Evolutionary conservation across 2,113 vertebrate species (phyloP).

Genomic region (Nymphicus hollandicus): DNA sequence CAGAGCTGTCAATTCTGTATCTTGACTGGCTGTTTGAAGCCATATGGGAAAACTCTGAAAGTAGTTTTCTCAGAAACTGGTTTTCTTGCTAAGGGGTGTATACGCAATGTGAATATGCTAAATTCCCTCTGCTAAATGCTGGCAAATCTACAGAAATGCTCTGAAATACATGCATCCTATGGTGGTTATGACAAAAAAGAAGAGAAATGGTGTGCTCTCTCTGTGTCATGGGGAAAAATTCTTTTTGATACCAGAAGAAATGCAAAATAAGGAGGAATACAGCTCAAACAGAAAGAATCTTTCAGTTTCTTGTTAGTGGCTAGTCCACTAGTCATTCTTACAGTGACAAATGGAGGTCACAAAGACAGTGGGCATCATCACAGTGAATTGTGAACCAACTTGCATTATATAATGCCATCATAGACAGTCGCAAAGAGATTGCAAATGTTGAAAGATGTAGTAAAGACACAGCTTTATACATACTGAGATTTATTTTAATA

Average conservation of each 20-base stretch:
- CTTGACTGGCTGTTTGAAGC: conserved; percentile 2
- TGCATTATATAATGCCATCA: neutral
- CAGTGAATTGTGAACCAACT: neutral
- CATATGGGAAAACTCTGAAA: conserved; percentile 16
- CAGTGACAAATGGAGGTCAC: neutral
- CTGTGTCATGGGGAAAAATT: accelerated
- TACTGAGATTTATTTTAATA: neutral
- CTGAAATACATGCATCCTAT: neutral
- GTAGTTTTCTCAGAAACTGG: neutral
- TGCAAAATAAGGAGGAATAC: neutral
- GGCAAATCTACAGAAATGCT: neutral
- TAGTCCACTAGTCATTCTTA: neutral
- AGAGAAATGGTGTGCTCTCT: neutral
- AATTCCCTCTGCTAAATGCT: neutral
- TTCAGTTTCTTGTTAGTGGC: neutral
- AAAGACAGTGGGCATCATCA: neutral
- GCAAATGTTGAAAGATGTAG: neutral
- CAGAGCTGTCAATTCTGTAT: conserved; percentile 30
- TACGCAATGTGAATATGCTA: neutral
- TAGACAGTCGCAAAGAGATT: neutral
- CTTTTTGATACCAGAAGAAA: neutral
- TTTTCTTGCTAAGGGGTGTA: neutral
- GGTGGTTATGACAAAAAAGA: neutral
- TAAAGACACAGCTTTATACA: neutral
- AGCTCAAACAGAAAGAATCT: neutral